Percentiles rank a stretch among this genome's conserved stretches.
These are phyloP conservation scores for Microctonus hyperodae DNA, from an alignment of 2,888 invertebrate species.

Conservation along the genomic window DNA sequence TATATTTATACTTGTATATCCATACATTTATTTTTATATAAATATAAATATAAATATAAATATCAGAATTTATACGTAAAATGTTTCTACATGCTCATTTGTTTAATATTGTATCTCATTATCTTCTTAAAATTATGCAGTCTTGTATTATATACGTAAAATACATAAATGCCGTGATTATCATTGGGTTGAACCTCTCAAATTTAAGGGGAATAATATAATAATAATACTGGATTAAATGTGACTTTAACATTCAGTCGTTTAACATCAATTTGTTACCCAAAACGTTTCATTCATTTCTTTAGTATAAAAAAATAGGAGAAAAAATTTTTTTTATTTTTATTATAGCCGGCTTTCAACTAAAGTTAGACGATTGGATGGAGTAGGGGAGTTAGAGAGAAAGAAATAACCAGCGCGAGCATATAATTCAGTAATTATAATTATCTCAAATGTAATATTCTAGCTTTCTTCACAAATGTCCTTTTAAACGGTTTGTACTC, in stretches of 20 bases:
- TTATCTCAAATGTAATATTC: conserved; percentile 7
- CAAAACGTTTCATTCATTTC: conserved; percentile 10
- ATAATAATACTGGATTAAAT: conserved; percentile 16
- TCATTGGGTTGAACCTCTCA: background rate
- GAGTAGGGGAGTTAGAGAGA: background rate
- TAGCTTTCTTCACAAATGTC: background rate
- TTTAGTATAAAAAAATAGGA: background rate
- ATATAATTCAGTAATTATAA: conserved; percentile 13
- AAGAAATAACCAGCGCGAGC: background rate
- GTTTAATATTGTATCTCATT: background rate
- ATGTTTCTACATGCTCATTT: background rate
- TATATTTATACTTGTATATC: background rate
- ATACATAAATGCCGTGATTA: background rate
- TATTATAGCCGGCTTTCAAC: too few relatives aligned
- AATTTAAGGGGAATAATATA: background rate
- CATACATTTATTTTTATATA: background rate
- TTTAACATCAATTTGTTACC: conserved; percentile 27
- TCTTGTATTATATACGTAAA: background rate
- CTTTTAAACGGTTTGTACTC: conserved; percentile 10
- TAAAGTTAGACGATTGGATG: too few relatives aligned
- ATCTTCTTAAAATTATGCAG: background rate
- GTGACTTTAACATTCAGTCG: conserved; percentile 21
- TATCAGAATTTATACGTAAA: background rate
- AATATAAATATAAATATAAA: background rate
- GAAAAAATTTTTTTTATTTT: too few relatives aligned